A percentile compares a stretch with the other conserved stretches of the same genome.
These are phyloP conservation scores for Zaprionus camerounensis DNA, from an alignment of 1,140 invertebrate species.

Conservation along the genomic window DNA sequence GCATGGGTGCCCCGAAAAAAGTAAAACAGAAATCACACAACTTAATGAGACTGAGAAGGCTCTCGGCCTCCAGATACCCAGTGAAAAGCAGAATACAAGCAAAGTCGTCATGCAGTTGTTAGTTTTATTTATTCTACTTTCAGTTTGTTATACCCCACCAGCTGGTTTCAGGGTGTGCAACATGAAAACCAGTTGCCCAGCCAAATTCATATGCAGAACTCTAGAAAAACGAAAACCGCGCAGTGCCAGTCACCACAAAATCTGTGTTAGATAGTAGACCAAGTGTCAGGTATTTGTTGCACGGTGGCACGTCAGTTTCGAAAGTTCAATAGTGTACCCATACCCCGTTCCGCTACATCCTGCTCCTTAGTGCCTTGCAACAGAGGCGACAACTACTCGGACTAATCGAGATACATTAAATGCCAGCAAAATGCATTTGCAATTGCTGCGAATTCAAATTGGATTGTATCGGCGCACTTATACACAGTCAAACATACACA, in stretches of 20 bases:
- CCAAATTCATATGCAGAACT: conserved; percentile 55
- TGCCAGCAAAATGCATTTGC: conserved; percentile 45
- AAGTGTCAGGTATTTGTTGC: conserved; percentile 68
- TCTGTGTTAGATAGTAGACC: conserved; percentile 51
- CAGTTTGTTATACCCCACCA: background rate
- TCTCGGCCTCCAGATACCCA: background rate
- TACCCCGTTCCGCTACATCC: background rate
- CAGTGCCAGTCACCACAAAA: conserved; percentile 14
- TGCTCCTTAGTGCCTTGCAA: background rate
- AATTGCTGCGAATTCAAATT: conserved; percentile 18
- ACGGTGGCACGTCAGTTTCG: conserved; percentile 66
- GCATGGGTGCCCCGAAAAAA: conserved; percentile 28
- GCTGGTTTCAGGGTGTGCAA: conserved; percentile 1
- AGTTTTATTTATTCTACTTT: background rate
- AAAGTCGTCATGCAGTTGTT: too few species aligned
- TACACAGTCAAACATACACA: background rate
- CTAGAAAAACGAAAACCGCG: conserved; percentile 29
- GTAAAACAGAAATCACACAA: conserved; percentile 28
- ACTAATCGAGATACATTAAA: conserved; percentile 60
- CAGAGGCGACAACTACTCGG: conserved; percentile 38
- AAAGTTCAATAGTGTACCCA: conserved; percentile 58
- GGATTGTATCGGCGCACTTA: background rate
- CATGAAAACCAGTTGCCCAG: conserved; percentile 46
- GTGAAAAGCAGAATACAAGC: background rate
- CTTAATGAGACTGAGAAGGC: background rate